phyloP scores from a whole-genome alignment of 2,797 vertebrate species.

The Acanthiza pusilla region DNA sequence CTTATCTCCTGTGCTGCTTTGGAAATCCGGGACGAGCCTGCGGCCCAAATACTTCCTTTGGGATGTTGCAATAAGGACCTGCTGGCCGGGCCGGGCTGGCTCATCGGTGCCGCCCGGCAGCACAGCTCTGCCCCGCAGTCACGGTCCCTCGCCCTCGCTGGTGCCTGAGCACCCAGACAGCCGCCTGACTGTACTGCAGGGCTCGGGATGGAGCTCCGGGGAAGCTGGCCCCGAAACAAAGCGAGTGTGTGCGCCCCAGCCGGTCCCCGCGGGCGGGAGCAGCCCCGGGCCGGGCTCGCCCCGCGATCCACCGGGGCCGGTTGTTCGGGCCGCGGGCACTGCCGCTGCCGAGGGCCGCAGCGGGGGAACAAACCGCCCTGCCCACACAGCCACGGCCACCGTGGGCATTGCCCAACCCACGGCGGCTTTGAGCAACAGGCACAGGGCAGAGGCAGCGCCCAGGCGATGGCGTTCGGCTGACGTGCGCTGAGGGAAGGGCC shows the following conservation, averaged over 20 bases:
- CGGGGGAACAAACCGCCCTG: fast-evolving
- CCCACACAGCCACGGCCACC: background rate
- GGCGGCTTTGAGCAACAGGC: background rate
- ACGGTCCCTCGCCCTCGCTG: fast-evolving
- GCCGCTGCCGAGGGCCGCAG: fast-evolving
- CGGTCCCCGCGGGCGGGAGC: fast-evolving
- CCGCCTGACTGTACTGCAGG: background rate
- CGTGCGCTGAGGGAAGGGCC: fast-evolving
- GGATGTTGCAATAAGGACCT: background rate
- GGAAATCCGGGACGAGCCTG: background rate
- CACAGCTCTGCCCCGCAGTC: background rate
- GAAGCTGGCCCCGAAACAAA: background rate
- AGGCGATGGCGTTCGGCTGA: fast-evolving
- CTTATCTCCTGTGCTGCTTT: background rate
- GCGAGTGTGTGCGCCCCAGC: fast-evolving
- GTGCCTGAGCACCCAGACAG: background rate
- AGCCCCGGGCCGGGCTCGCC: fast-evolving
- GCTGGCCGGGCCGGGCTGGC: background rate
- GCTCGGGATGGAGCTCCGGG: fast-evolving
- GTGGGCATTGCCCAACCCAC: background rate
- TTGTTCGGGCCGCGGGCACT: background rate
- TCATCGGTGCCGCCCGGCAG: background rate
- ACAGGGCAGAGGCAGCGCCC: background rate
- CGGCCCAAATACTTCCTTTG: background rate
- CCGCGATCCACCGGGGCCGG: fast-evolving